A percentile compares a stretch with the other conserved stretches of the same genome.
These are phyloP conservation scores for Valencia hispanica DNA, from an alignment of 2,797 vertebrate genomes.

Conservation along the genomic window DNA sequence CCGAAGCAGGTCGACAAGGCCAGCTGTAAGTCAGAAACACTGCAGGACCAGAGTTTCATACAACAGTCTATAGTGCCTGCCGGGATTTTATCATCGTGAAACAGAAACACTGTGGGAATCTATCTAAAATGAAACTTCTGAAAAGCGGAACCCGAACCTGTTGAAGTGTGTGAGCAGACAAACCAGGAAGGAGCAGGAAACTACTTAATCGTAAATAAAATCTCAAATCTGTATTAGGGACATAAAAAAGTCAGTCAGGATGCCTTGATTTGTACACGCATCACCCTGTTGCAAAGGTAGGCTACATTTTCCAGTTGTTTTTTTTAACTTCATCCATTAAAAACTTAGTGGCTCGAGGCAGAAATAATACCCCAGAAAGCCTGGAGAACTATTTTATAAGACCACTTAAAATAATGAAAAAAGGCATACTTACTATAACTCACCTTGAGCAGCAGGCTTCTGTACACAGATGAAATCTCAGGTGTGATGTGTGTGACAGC, in stretches of 20 bases:
- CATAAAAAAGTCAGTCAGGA: neutral
- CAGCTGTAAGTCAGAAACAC: too few relatives aligned
- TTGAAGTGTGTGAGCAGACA: too few relatives aligned
- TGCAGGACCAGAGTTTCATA: too few relatives aligned
- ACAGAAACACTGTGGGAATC: too few relatives aligned
- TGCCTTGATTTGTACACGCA: neutral
- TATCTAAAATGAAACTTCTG: too few relatives aligned
- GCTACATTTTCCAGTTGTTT: neutral
- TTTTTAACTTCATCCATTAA: neutral
- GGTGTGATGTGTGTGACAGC: constrained; percentile 14
- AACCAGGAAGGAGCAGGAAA: too few relatives aligned
- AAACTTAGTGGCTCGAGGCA: neutral
- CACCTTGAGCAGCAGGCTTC: neutral
- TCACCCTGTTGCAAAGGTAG: neutral
- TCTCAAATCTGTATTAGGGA: neutral
- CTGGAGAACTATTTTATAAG: neutral
- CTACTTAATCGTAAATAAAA: neutral
- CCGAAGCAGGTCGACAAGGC: too few relatives aligned
- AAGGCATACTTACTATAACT: neutral
- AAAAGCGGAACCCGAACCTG: too few relatives aligned
- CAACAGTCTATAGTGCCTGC: too few relatives aligned
- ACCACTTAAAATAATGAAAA: neutral
- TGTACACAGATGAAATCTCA: neutral
- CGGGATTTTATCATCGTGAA: too few relatives aligned
- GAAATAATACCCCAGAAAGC: neutral